phyloP scores from a whole-genome alignment of 2,113 vertebrate species.

The Archocentrus centrarchus region DNA sequence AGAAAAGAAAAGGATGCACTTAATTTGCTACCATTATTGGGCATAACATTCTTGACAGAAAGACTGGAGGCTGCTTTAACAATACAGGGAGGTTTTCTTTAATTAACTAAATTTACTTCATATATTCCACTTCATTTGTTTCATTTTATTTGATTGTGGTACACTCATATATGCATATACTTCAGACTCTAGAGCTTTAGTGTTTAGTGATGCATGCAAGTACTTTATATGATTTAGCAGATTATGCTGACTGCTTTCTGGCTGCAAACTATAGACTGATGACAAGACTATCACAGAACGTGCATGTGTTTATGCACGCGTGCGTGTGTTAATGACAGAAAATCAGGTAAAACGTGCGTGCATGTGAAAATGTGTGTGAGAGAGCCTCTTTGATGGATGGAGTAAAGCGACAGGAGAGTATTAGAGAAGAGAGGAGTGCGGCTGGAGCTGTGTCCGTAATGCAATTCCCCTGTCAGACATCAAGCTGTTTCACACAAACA shows the following conservation, averaged over 20 bases:
- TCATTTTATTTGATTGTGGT: background rate
- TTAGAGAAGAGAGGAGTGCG: slow-evolving; percentile 38
- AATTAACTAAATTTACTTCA: slow-evolving; percentile 14
- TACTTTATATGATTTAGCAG: background rate
- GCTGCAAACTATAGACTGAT: background rate
- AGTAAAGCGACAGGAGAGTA: slow-evolving; percentile 60
- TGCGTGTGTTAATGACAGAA: slow-evolving; percentile 4
- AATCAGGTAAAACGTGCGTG: background rate
- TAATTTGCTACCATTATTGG: background rate
- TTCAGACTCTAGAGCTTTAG: background rate
- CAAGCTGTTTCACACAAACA: slow-evolving; percentile 35
- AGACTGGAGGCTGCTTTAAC: background rate
- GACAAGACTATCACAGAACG: background rate
- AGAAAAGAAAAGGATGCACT: background rate
- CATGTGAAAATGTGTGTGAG: background rate
- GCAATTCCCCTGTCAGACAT: slow-evolving; percentile 65
- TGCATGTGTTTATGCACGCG: background rate
- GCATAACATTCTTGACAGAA: background rate
- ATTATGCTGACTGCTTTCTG: slow-evolving; percentile 8
- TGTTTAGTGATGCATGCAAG: background rate
- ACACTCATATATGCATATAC: background rate
- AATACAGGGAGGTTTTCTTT: background rate
- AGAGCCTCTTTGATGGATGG: slow-evolving; percentile 53
- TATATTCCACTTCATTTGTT: background rate
- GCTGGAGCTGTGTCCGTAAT: slow-evolving; percentile 52